These are phyloP conservation scores for Nomada ferruginata DNA, from an alignment of 2,888 invertebrate genomes.

Conservation along the genomic window DNA sequence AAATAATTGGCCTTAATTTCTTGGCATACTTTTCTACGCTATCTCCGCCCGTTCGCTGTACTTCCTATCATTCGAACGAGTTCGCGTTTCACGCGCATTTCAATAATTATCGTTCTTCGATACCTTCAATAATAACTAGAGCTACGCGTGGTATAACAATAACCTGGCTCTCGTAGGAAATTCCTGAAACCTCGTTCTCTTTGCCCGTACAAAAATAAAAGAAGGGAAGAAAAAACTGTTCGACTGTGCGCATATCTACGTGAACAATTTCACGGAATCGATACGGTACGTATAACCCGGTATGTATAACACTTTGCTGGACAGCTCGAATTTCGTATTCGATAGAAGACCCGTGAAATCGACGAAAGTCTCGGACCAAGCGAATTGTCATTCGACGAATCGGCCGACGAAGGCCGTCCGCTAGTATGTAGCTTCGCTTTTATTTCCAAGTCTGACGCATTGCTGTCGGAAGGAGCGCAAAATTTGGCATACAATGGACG, in stretches of 20 bases:
- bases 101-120: slow-evolving; percentile 19
- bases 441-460: slow-evolving; percentile 41
- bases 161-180: not conserved
- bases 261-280: not conserved
- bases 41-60: slow-evolving; percentile 40
- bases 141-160: not conserved
- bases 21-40: slow-evolving; percentile 44
- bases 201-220: not conserved
- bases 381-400: slow-evolving; percentile 21
- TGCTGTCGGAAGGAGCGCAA: slow-evolving; percentile 24
- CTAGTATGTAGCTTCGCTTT: slow-evolving; percentile 19
- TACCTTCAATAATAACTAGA: slow-evolving; percentile 14
- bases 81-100: slow-evolving; percentile 21
- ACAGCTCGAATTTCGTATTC: slow-evolving; percentile 9
- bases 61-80: slow-evolving; percentile 13
- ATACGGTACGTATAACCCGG: too few species aligned
- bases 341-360: too few species aligned
- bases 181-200: not conserved
- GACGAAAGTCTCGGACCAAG: not conserved
- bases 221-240: not conserved
- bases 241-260: not conserved
- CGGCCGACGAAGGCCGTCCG: slow-evolving; percentile 5
- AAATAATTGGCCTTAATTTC: slow-evolving; percentile 59
- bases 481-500: slow-evolving; percentile 52
- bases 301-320: too few species aligned